These are phyloP conservation scores for Nomada goodeniana DNA, from an alignment of 2,888 invertebrate genomes.

Conservation along the genomic window DNA sequence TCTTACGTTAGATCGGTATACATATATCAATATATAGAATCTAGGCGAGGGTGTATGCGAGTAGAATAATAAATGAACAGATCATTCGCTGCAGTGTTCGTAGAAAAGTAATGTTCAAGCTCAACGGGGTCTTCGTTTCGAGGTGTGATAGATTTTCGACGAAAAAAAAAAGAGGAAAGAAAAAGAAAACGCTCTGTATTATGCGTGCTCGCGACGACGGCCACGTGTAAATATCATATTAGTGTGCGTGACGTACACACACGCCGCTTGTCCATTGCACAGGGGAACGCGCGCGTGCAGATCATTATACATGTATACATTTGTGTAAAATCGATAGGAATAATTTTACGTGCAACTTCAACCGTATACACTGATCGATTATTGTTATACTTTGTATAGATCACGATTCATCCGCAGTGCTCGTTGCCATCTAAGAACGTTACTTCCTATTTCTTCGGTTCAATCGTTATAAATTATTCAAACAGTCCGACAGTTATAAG, in stretches of 20 bases:
- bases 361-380: conserved; percentile 38
- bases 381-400: not conserved
- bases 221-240: conserved; percentile 14
- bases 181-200: conserved; percentile 34
- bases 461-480: not conserved
- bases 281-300: conserved; percentile 22
- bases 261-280: conserved; percentile 34
- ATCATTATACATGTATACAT: conserved; percentile 43
- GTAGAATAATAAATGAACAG: conserved; percentile 22
- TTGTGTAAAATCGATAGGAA: conserved; percentile 49
- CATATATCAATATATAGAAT: conserved; percentile 1
- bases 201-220: conserved; percentile 19
- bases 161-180: too few species aligned
- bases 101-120: conserved; percentile 30
- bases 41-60: conserved; percentile 26
- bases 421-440: not conserved
- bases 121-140: conserved; percentile 29
- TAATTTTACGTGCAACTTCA: conserved; percentile 46
- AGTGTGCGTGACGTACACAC: conserved; percentile 18
- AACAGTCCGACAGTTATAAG: not conserved
- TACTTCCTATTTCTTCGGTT: not conserved
- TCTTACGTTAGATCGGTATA: conserved; percentile 6
- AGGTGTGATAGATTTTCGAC: conserved; percentile 31
- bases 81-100: conserved; percentile 1
- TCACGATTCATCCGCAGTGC: not conserved